Evolutionary conservation across 2,797 vertebrate species (phyloP).

Genomic region (Anas georgica): DNA sequence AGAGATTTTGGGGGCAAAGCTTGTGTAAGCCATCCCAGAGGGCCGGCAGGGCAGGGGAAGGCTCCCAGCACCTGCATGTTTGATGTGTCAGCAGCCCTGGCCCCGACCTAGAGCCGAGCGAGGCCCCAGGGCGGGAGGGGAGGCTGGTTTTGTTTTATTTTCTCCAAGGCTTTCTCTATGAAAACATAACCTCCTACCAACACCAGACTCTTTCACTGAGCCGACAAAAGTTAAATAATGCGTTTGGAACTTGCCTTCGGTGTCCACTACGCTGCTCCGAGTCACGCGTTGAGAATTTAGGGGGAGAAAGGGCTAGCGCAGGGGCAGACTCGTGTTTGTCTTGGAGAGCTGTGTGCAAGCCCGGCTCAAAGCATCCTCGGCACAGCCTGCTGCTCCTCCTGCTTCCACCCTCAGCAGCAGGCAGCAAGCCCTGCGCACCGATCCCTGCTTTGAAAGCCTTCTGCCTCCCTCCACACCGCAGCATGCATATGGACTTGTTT

Average conservation of each 20-base stretch:
- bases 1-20: background rate
- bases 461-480: accelerated
- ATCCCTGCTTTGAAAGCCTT: background rate
- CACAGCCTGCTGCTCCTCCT: background rate
- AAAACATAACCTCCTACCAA: conserved; percentile 65
- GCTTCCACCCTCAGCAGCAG: background rate
- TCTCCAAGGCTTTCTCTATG: conserved; percentile 53
- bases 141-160: conserved; percentile 41
- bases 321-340: conserved; percentile 12
- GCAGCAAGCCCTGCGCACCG: background rate
- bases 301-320: background rate
- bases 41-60: background rate
- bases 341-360: conserved; percentile 26
- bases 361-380: background rate
- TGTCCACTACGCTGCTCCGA: background rate
- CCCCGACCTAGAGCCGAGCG: background rate
- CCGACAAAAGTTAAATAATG: conserved; percentile 21
- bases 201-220: background rate
- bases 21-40: background rate
- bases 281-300: background rate
- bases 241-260: background rate
- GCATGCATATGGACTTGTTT: background rate
- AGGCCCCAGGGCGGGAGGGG: background rate
- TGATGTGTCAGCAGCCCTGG: conserved; percentile 37
- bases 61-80: conserved; percentile 22